These are phyloP conservation scores for Parazoanthus swiftii DNA, from an alignment of 92 coral and sea anemone species.

Conservation along the genomic window DNA sequence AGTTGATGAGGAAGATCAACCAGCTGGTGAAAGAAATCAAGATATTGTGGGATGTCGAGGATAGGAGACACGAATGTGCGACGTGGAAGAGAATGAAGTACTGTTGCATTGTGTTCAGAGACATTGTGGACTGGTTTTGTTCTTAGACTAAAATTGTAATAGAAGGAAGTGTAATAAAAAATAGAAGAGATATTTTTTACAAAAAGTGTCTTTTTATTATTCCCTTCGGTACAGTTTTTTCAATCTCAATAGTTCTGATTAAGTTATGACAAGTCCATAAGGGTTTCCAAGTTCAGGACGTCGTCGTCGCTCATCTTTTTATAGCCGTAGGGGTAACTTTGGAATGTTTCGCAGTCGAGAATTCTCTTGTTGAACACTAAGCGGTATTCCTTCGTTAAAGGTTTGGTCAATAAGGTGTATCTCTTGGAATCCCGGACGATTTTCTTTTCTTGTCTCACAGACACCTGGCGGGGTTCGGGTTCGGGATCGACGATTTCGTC, in stretches of 20 bases:
- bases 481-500: background rate
- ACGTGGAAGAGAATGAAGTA: slow-evolving; percentile 8
- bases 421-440: slow-evolving; percentile 10
- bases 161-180: background rate
- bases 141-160: background rate
- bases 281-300: background rate
- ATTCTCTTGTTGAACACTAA: slow-evolving; percentile 2
- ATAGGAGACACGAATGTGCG: slow-evolving; percentile 5
- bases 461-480: background rate
- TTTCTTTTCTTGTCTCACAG: background rate
- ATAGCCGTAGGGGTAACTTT: background rate
- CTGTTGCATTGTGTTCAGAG: background rate
- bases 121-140: slow-evolving; percentile 1
- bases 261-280: slow-evolving; percentile 3
- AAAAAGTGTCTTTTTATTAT: background rate
- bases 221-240: background rate
- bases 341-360: background rate
- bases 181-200: background rate
- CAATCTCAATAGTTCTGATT: background rate
- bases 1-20: slow-evolving; percentile 4
- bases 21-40: background rate
- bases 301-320: slow-evolving; percentile 8
- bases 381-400: slow-evolving; percentile 8
- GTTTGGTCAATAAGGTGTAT: background rate
- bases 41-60: background rate